Percentiles rank a stretch among this genome's conserved stretches.
Evolutionary conservation across 2,888 invertebrate genomes (phyloP).

Genomic region (Dasypogon diadema): DNA sequence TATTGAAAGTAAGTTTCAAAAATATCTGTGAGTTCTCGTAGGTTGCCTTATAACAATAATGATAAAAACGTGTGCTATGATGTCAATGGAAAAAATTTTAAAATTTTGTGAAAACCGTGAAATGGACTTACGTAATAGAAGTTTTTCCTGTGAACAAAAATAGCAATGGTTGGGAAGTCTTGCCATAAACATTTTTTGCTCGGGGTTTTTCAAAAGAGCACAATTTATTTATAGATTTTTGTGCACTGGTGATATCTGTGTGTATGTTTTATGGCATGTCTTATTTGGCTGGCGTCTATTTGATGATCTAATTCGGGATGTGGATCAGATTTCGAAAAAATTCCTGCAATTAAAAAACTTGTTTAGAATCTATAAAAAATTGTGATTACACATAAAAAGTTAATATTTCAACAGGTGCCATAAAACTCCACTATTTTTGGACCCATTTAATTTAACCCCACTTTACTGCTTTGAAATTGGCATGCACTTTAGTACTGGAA

Average conservation of each 20-base stretch:
- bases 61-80: no score
- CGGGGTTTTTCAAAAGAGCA: background rate
- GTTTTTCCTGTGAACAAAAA: background rate
- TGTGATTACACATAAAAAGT: no score
- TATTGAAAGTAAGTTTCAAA: slow-evolving; percentile 85
- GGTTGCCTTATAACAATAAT: no score
- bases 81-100: background rate
- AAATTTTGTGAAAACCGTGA: slow-evolving; percentile 2
- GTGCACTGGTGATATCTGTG: slow-evolving; percentile 4
- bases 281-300: slow-evolving; percentile 15
- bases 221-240: slow-evolving; percentile 13
- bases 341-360: no score
- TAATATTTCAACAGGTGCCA: no score
- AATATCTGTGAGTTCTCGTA: background rate
- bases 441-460: no score
- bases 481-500: no score
- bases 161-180: slow-evolving; percentile 18
- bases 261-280: background rate
- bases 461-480: no score
- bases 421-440: no score
- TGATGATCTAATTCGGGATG: slow-evolving; percentile 27
- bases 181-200: slow-evolving; percentile 4
- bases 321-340: slow-evolving; percentile 35
- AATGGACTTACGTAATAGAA: slow-evolving; percentile 2
- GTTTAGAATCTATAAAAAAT: no score